These are phyloP conservation scores for Metaphire vulgaris DNA, from an alignment of 1,140 invertebrate genomes.

Conservation along the genomic window DNA sequence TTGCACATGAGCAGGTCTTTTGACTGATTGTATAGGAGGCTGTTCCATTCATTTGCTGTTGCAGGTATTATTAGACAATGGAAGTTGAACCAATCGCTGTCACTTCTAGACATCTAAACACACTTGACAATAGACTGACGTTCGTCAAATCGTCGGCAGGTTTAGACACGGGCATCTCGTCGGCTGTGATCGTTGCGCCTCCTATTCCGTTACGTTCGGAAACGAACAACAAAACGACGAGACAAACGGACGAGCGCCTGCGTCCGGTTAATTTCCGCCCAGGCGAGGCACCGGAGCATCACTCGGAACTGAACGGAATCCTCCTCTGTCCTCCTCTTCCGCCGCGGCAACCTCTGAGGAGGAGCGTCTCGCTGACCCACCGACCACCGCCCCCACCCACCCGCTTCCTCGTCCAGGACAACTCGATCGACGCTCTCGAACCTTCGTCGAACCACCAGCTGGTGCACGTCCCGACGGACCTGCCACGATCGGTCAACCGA, in stretches of 20 bases:
- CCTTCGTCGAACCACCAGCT: slow-evolving; percentile 5
- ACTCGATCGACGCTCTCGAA: neutral
- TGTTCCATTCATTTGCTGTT: too few relatives aligned
- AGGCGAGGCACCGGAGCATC: neutral
- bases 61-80: neutral
- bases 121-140: neutral
- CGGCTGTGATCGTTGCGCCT: neutral
- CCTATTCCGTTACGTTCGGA: neutral
- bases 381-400: slow-evolving; percentile 15
- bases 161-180: neutral
- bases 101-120: neutral
- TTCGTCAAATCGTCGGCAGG: neutral
- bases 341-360: slow-evolving; percentile 6
- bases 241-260: neutral
- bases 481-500: neutral
- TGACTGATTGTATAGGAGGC: too few relatives aligned
- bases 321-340: slow-evolving; percentile 8
- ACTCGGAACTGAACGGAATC: neutral
- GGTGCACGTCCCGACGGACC: neutral
- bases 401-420: neutral
- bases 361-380: slow-evolving; percentile 17
- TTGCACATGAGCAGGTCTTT: too few relatives aligned
- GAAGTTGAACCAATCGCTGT: neutral
- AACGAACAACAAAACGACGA: neutral
- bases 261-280: neutral